Percentiles rank a stretch among this genome's conserved stretches.
Conservation (phyloP, 2,797 vertebrate species). For the Remorina albescens region DNA sequence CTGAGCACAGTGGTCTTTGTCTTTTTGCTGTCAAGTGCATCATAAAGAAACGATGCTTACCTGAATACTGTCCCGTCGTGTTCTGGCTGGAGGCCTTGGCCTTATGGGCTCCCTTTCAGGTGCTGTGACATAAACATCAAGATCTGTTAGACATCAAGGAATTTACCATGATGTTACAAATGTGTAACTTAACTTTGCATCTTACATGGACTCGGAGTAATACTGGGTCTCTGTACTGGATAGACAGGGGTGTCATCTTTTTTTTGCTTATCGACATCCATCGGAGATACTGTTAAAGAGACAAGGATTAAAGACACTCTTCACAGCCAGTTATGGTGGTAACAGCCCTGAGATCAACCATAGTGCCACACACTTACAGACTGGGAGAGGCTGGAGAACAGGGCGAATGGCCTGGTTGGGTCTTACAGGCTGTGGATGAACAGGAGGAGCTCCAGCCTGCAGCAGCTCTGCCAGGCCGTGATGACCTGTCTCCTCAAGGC, state of each 20-base stretch:
- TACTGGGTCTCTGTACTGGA: constrained; percentile 39
- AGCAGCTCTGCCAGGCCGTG: constrained; percentile 80
- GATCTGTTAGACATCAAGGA: neutral
- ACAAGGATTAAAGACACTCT: neutral
- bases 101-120: constrained; percentile 45
- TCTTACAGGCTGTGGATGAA: constrained; percentile 45
- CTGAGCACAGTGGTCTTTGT: neutral
- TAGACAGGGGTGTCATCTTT: constrained; percentile 28
- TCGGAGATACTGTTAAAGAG: constrained; percentile 52
- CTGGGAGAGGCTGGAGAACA: constrained; percentile 67
- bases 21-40: neutral
- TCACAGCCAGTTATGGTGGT: neutral
- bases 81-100: constrained; percentile 45
- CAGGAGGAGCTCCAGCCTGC: constrained; percentile 45
- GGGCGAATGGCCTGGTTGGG: constrained; percentile 43
- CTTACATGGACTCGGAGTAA: constrained; percentile 73
- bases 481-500: constrained; percentile 88
- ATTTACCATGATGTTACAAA: neutral
- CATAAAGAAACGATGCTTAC: constrained; percentile 54
- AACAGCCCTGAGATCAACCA: fast-evolving
- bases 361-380: constrained; percentile 70
- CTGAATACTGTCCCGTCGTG: constrained; percentile 78
- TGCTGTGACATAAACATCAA: constrained; percentile 64
- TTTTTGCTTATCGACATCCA: constrained; percentile 48
- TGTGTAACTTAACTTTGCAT: neutral